Conservation (phyloP, 64 coral and sea anemone genomes). For the Catalaphyllia jardinei region DNA sequence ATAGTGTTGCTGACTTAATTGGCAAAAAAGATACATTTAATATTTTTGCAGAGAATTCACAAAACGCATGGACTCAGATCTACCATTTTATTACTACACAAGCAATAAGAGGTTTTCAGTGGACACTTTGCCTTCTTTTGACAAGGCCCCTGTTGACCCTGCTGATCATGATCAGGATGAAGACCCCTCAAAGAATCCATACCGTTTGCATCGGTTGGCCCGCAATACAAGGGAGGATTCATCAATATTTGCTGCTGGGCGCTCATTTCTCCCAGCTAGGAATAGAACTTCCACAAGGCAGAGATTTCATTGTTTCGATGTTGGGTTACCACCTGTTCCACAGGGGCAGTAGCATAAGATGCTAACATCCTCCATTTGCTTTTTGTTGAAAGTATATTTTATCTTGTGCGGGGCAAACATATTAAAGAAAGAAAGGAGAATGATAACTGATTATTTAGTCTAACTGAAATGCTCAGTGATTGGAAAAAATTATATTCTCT, state of each 20-base stretch:
- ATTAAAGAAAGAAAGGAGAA: too few species aligned
- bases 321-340: background rate
- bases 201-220: background rate
- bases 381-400: too few species aligned
- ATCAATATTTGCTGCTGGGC: constrained; percentile 40
- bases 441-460: too few species aligned
- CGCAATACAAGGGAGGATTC: constrained; percentile 10
- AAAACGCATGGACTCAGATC: constrained; percentile 47
- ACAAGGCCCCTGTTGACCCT: background rate
- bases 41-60: constrained; percentile 34
- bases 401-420: too few species aligned
- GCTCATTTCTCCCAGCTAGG: constrained; percentile 18
- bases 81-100: constrained; percentile 53
- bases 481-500: too few species aligned
- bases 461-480: too few species aligned
- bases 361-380: too few species aligned
- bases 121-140: constrained; percentile 18
- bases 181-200: constrained; percentile 9
- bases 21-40: too few species aligned
- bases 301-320: constrained; percentile 3
- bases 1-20: background rate
- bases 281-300: background rate
- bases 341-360: too few species aligned
- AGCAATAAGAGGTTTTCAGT: constrained; percentile 27
- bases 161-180: too few species aligned